These are phyloP conservation scores for Odiellus spinosus DNA, from an alignment of 2,888 invertebrate species.

Conservation along the genomic window DNA sequence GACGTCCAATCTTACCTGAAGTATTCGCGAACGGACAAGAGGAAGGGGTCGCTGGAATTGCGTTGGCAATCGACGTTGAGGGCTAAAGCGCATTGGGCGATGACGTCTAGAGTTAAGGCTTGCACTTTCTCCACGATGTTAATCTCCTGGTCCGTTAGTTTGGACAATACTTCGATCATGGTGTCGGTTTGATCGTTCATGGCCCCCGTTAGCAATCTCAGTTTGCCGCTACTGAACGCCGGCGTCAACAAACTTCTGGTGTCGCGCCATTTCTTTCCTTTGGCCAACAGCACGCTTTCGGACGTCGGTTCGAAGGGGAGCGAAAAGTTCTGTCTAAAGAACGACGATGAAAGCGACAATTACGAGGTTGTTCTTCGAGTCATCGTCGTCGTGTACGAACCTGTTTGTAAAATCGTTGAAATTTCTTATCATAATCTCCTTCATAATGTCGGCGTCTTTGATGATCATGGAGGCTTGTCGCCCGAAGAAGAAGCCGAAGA, in stretches of 20 bases:
- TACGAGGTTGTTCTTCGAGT: too few relatives aligned
- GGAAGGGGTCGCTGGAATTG: constrained; percentile 29
- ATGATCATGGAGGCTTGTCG: constrained; percentile 6
- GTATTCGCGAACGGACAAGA: constrained; percentile 24
- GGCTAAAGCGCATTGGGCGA: constrained; percentile 35
- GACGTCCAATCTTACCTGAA: too few relatives aligned
- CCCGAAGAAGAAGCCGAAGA: constrained; percentile 11
- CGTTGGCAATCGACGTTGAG: constrained; percentile 30
- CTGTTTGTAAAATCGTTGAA: constrained; percentile 24
- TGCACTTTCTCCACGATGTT: constrained; percentile 33
- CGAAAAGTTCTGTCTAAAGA: constrained; percentile 20
- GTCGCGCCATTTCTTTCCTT: constrained; percentile 17
- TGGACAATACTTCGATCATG: constrained; percentile 28
- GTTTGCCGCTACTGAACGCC: constrained; percentile 18
- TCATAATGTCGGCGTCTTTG: constrained; percentile 9
- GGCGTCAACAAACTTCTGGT: constrained; percentile 16
- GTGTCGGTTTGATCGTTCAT: constrained; percentile 31
- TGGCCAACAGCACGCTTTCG: constrained; percentile 7
- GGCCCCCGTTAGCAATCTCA: constrained; percentile 29
- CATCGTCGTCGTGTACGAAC: too few relatives aligned
- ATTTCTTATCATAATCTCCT: constrained; percentile 25
- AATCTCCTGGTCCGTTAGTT: constrained; percentile 24
- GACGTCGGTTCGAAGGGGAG: constrained; percentile 8
- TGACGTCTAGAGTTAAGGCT: constrained; percentile 36
- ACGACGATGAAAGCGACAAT: too few relatives aligned